Conservation (phyloP, 2,888 invertebrate species). For the Crepidodera aurea region DNA sequence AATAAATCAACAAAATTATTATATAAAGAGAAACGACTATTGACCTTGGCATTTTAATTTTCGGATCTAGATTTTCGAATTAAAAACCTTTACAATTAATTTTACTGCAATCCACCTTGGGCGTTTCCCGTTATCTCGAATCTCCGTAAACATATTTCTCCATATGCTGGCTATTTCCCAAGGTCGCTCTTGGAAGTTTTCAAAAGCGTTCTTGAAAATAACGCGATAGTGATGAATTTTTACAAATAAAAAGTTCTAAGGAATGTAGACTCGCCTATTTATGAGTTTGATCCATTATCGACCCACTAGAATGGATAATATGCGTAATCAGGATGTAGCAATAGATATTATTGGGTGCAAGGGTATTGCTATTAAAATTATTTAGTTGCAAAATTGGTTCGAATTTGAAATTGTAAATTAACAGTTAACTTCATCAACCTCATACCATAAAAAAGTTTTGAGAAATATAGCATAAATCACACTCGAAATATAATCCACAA, state of each 20-base stretch:
- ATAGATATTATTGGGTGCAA: no score
- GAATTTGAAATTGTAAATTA: no score
- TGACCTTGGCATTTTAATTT: constrained; percentile 3
- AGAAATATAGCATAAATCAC: no score
- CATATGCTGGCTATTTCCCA: not conserved
- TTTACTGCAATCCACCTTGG: constrained; percentile 8
- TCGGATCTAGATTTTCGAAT: constrained; percentile 7
- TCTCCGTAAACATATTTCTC: constrained; percentile 3
- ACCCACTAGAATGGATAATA: not conserved
- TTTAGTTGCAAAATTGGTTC: no score
- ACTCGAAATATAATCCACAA: no score
- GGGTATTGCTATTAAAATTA: no score
- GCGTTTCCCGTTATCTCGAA: constrained; percentile 4
- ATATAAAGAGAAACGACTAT: no score
- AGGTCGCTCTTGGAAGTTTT: constrained; percentile 2
- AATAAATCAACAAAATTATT: not conserved
- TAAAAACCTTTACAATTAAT: constrained; percentile 1
- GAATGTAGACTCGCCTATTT: not conserved
- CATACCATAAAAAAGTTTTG: no score
- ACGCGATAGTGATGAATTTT: not conserved
- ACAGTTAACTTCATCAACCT: no score
- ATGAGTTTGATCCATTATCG: not conserved
- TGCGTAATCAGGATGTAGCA: not conserved
- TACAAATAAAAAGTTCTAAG: not conserved
- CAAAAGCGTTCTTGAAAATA: constrained; percentile 6